phyloP scores from a whole-genome alignment of 2,797 vertebrate species.

The Capromys pilorides region DNA sequence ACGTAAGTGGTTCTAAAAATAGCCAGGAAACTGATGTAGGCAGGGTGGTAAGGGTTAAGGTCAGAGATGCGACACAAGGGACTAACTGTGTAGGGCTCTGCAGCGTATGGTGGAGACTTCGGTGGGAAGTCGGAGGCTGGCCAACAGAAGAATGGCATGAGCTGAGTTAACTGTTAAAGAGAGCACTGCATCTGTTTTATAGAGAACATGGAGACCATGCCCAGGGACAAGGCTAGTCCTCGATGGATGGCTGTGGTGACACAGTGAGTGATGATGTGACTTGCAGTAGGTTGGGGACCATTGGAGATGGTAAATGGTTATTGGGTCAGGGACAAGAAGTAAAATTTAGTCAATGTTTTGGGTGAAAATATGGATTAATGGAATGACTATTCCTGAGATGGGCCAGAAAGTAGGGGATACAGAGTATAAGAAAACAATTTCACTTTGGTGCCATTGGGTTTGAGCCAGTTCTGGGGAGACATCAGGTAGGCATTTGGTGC shows the following conservation, averaged over 20 bases:
- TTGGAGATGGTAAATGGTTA: background rate
- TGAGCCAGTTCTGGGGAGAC: background rate
- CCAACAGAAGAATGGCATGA: background rate
- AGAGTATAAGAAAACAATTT: background rate
- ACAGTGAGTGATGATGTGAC: background rate
- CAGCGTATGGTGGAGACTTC: background rate
- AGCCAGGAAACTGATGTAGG: background rate
- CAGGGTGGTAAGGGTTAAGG: background rate
- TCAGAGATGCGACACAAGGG: background rate
- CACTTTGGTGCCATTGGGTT: background rate
- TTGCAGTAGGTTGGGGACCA: background rate
- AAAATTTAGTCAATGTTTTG: background rate
- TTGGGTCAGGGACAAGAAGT: background rate
- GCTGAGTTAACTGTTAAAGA: conserved; percentile 9
- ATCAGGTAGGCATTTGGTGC: background rate
- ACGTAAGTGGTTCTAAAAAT: background rate
- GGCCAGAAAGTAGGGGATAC: background rate
- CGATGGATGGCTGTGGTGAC: background rate
- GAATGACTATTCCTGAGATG: background rate
- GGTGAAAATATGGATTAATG: background rate
- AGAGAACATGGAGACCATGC: background rate
- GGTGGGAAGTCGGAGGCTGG: background rate
- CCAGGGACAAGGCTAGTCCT: background rate
- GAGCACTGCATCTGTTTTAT: background rate
- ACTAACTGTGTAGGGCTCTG: background rate